These are phyloP conservation scores for Enteromius afrohamiltoni DNA, from an alignment of 2,797 vertebrate genomes.

Conservation along the genomic window DNA sequence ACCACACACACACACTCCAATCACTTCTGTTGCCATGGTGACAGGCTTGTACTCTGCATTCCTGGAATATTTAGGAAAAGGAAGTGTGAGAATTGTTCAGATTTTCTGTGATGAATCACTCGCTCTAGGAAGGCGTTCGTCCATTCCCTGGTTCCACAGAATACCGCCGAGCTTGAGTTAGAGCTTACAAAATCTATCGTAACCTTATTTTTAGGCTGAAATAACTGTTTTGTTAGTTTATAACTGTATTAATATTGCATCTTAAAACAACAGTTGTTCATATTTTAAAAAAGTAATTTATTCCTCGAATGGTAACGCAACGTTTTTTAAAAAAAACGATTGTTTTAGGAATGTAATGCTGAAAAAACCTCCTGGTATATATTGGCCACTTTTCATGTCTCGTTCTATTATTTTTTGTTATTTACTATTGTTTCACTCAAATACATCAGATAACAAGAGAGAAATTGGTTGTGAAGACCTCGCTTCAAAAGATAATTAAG, in stretches of 20 bases:
- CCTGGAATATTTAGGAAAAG: slow-evolving; percentile 47
- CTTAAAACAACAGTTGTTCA: background rate
- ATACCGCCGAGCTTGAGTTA: background rate
- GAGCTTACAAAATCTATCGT: background rate
- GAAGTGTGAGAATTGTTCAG: slow-evolving; percentile 44
- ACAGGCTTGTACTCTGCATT: slow-evolving; percentile 40
- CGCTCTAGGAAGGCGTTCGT: slow-evolving; percentile 5
- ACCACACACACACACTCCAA: slow-evolving; percentile 26
- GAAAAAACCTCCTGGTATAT: background rate
- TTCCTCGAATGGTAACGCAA: background rate
- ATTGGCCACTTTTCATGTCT: background rate
- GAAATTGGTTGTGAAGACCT: background rate
- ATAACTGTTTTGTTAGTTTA: background rate
- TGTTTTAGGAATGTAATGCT: no score
- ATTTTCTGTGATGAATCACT: slow-evolving; percentile 40
- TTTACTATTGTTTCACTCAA: background rate
- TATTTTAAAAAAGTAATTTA: background rate
- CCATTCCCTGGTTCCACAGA: background rate
- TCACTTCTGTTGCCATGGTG: slow-evolving; percentile 43
- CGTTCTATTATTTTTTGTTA: background rate
- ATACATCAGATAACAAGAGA: background rate
- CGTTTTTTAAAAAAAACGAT: no score
- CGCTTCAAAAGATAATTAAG: background rate
- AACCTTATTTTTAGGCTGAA: background rate
- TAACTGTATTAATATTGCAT: background rate